These are phyloP conservation scores for Papilio demoleus DNA, from an alignment of 2,888 invertebrate genomes.

Conservation along the genomic window DNA sequence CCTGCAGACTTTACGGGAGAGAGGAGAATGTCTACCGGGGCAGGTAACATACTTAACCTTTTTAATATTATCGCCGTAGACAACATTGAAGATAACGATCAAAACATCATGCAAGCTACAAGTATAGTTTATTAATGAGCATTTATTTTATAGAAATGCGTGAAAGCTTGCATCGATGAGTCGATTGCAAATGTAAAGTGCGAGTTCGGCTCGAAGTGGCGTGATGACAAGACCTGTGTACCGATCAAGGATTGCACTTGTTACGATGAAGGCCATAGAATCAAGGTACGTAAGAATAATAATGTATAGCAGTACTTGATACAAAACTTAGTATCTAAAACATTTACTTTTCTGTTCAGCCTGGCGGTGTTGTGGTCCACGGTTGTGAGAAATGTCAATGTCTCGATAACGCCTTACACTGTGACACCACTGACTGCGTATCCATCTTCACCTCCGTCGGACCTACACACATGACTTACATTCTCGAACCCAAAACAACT, in stretches of 20 bases:
- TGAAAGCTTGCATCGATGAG: slow-evolving; percentile 64
- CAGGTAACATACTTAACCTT: slow-evolving; percentile 52
- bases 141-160: slow-evolving; percentile 62
- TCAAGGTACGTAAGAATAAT: slow-evolving; percentile 80
- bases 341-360: slow-evolving; percentile 73
- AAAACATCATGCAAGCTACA: no score
- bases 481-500: slow-evolving; percentile 42
- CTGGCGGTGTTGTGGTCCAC: slow-evolving; percentile 85
- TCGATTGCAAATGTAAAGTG: slow-evolving; percentile 73
- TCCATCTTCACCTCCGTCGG: slow-evolving; percentile 50
- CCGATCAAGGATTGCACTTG: slow-evolving; percentile 90
- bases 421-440: slow-evolving; percentile 83
- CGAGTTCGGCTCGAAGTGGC: slow-evolving; percentile 85
- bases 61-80: background rate
- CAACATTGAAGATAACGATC: no score
- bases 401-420: slow-evolving; percentile 88
- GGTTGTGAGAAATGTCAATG: slow-evolving; percentile 92
- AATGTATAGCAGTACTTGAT: no score
- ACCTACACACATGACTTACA: slow-evolving; percentile 54
- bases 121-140: background rate
- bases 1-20: slow-evolving; percentile 65
- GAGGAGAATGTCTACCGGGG: slow-evolving; percentile 71
- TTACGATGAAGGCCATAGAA: slow-evolving; percentile 84
- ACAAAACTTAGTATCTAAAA: no score
- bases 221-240: slow-evolving; percentile 89